Evolutionary conservation across 2,797 vertebrate species (phyloP).

Genomic region (Champsocephalus esox): DNA sequence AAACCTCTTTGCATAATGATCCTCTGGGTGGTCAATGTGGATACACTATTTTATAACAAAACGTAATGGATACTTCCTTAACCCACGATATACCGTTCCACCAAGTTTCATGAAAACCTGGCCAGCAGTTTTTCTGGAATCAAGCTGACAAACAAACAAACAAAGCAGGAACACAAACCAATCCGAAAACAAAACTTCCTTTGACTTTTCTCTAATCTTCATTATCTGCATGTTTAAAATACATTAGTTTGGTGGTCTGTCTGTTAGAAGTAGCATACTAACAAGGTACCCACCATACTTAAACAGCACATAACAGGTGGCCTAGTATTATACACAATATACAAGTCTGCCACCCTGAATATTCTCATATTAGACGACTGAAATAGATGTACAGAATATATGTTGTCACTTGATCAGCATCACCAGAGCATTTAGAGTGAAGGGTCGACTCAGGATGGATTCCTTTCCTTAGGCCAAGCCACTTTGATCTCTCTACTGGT

Average conservation of each 20-base stretch:
- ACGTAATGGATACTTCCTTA: too few species aligned
- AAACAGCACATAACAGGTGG: too few species aligned
- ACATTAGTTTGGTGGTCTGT: neutral
- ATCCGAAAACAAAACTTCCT: neutral
- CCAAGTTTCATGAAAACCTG: too few species aligned
- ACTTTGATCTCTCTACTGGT: neutral
- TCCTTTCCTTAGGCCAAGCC: neutral
- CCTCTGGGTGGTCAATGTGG: too few species aligned
- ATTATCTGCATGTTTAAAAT: neutral
- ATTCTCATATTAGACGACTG: neutral
- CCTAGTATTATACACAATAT: neutral
- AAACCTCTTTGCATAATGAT: neutral
- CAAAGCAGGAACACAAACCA: too few species aligned
- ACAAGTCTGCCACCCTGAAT: neutral
- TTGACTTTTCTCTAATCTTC: neutral
- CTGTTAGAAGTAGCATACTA: neutral
- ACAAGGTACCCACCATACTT: neutral
- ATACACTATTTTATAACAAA: neutral
- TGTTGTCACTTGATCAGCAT: conserved; percentile 7
- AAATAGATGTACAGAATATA: neutral
- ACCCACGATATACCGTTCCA: too few species aligned
- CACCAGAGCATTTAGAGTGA: neutral
- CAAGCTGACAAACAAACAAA: too few species aligned
- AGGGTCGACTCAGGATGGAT: neutral
- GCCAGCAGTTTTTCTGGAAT: too few species aligned